These are phyloP conservation scores for Sterrhoptilus dennistouni DNA, from an alignment of 2,113 vertebrate genomes.

Conservation along the genomic window DNA sequence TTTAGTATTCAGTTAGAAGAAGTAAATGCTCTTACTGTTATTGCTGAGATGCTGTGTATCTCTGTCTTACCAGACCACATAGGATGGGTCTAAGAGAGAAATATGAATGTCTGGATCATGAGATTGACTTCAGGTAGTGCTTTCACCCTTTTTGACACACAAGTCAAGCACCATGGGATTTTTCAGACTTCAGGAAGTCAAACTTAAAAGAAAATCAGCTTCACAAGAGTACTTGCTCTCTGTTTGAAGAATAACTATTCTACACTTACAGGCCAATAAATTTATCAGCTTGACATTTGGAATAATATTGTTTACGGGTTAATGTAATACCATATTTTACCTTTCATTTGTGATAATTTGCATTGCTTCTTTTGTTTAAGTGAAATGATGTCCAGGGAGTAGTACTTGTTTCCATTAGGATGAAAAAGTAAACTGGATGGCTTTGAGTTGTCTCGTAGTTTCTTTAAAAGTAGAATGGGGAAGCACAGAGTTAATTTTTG, in stretches of 20 bases:
- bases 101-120: background rate
- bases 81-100: background rate
- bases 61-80: background rate
- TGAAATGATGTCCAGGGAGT: background rate
- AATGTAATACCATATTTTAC: background rate
- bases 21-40: background rate
- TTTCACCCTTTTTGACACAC: background rate
- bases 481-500: background rate
- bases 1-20: background rate
- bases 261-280: background rate
- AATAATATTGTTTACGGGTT: background rate
- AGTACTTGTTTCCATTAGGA: background rate
- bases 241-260: background rate
- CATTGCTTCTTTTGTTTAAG: background rate
- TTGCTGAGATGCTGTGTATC: background rate
- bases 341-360: background rate
- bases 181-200: background rate
- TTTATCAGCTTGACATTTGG: background rate
- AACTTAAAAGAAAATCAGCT: background rate
- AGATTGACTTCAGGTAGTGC: background rate
- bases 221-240: background rate
- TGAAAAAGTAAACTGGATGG: background rate
- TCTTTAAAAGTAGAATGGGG: background rate
- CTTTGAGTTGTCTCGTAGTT: background rate
- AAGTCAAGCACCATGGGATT: background rate